Conservation (phyloP, 2,113 vertebrate species). For the Rhinoderma darwinii region DNA sequence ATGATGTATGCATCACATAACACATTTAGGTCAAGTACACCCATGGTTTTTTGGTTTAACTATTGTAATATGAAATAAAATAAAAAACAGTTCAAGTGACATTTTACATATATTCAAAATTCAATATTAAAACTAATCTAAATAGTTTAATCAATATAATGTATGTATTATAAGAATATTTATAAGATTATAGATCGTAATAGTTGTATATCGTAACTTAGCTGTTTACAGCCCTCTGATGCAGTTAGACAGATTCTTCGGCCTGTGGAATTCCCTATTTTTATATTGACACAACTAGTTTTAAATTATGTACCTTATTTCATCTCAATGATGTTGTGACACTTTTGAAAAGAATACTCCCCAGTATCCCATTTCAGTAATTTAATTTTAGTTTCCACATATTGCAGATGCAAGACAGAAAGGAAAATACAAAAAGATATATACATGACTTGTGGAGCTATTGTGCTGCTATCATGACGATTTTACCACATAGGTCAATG, state of each 20-base stretch:
- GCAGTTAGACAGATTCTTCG: not conserved
- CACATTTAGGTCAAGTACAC: too few relatives aligned
- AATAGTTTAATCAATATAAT: too few relatives aligned
- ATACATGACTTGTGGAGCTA: constrained; percentile 69
- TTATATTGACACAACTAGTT: not conserved
- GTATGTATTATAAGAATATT: too few relatives aligned
- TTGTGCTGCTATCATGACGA: constrained; percentile 74
- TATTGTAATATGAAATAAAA: too few relatives aligned
- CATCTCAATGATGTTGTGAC: constrained; percentile 6
- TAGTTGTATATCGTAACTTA: not conserved
- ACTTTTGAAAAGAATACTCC: not conserved
- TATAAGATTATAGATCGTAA: not conserved
- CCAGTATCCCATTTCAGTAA: not conserved
- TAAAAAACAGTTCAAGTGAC: too few relatives aligned
- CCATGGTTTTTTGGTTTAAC: too few relatives aligned
- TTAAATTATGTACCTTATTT: not conserved
- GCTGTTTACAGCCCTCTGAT: not conserved
- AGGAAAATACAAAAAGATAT: constrained; percentile 63
- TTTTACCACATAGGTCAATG: constrained; percentile 73
- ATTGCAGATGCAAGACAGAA: constrained; percentile 56
- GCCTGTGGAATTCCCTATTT: not conserved
- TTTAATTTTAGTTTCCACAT: constrained; percentile 56
- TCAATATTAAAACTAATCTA: too few relatives aligned
- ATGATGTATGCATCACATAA: too few relatives aligned
- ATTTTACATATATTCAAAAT: too few relatives aligned